Evolutionary conservation across 2,888 invertebrate species (phyloP).

Genomic region (Cheilosia vernalis): DNA sequence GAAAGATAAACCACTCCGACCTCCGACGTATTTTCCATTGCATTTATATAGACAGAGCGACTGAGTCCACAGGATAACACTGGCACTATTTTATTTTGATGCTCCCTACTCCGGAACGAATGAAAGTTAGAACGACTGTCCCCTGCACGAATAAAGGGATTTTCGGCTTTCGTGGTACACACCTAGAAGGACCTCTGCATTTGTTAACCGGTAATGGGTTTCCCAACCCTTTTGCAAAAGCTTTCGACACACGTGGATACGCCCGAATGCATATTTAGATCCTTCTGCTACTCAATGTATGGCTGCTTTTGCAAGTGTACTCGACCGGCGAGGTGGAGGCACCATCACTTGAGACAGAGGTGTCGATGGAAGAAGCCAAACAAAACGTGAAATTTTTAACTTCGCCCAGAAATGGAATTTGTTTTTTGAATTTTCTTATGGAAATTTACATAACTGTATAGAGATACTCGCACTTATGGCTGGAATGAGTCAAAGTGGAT

Average conservation of each 20-base stretch:
- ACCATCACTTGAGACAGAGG: constrained; percentile 62
- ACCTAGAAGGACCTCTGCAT: constrained; percentile 56
- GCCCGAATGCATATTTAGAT: constrained; percentile 52
- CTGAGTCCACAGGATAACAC: constrained; percentile 36
- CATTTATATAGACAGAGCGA: constrained; percentile 3
- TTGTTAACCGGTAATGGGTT: constrained; percentile 71
- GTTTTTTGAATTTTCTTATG: constrained; percentile 50
- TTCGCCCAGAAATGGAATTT: constrained; percentile 43
- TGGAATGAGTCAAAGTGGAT: not conserved
- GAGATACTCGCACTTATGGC: not conserved
- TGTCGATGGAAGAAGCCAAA: constrained; percentile 46
- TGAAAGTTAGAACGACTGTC: constrained; percentile 46
- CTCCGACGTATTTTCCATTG: not conserved
- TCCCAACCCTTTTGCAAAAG: constrained; percentile 49
- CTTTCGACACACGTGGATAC: constrained; percentile 47
- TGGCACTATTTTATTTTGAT: constrained; percentile 22
- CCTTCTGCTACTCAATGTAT: constrained; percentile 7
- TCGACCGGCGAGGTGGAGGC: constrained; percentile 19
- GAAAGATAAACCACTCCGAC: not conserved
- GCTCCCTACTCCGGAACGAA: not conserved
- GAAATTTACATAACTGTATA: constrained; percentile 26
- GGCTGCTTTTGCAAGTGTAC: constrained; percentile 1
- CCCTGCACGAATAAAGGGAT: constrained; percentile 35
- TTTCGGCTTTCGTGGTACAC: constrained; percentile 27
- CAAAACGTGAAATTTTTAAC: constrained; percentile 36